Evolutionary conservation across 1,140 invertebrate genomes (phyloP), one percentile per base, ranked within the genome.

Genomic region (Hyposmocoma kahamanoa): DNA sequence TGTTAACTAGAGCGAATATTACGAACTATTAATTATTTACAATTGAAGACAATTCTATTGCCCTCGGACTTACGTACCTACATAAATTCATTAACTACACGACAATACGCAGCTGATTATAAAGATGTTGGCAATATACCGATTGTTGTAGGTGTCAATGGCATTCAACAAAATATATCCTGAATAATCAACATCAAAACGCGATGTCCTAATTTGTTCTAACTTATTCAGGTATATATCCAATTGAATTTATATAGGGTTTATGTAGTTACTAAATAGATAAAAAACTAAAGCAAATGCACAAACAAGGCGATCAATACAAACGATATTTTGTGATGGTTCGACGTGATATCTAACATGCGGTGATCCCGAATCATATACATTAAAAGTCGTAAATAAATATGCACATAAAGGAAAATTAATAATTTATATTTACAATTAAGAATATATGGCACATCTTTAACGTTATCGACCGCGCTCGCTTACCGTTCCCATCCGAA

Each of bases 381-480:
- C 64, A 73, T 67, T 67, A 74, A 47, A 71, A 71, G 30, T 52
- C 55, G 62, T 78, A 72, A 82, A 80, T 83, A 83, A 83, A 85
- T 83, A 83, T 80, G 67, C 68, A 76, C 65, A 75, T 76, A 78
- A 59, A 65, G 61, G 73, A 67, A 67, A 71, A 70, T 68, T 71
- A 76, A 82, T 85, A 82, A 85, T 82, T 83, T 83, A 83, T 82
- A 83, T 83, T 85, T 85, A 83, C 79, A 83, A 68, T 62, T 80
- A 80, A 76, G 72, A 84, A 77, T 82, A 85, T 85, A 85, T 85
- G 82, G 82, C 82, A 85, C 82, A 85, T 80, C 76, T 81, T 68
- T 73, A 72, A 53, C 34, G 39, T 68, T 73, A 70, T 75, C 74
- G 73, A 80, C 71, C 73, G 71, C 71, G 66, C 71, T 66, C 64